phyloP scores from a whole-genome alignment of 2,113 vertebrate species.

The Tachycineta bicolor region DNA sequence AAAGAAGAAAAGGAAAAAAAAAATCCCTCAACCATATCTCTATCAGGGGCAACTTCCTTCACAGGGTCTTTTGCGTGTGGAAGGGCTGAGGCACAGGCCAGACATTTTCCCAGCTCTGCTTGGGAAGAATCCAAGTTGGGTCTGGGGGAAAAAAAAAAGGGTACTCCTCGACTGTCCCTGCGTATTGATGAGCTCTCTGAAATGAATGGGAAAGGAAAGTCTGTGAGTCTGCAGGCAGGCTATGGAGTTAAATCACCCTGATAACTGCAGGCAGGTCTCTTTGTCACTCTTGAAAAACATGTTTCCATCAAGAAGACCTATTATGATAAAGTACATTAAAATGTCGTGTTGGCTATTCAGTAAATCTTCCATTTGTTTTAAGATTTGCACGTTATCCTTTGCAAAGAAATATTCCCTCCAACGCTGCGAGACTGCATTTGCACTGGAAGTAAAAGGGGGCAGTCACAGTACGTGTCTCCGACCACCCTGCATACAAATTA shows the following conservation, averaged over 20 bases:
- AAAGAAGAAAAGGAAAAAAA: not conserved
- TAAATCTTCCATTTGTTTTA: constrained; percentile 81
- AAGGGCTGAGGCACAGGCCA: not conserved
- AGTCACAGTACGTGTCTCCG: constrained; percentile 74
- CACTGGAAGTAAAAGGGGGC: constrained; percentile 75
- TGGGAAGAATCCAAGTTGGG: not conserved
- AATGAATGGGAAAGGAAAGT: constrained; percentile 23
- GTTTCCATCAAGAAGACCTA: constrained; percentile 74
- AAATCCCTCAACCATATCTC: not conserved
- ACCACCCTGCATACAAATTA: constrained; percentile 80
- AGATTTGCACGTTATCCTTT: constrained; percentile 71
- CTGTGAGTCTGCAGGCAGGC: constrained; percentile 50
- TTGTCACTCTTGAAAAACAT: constrained; percentile 77
- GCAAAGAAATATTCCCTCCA: constrained; percentile 65
- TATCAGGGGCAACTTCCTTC: not conserved
- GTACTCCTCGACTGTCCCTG: not conserved
- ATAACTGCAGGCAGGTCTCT: constrained; percentile 68
- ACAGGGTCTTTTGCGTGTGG: not conserved
- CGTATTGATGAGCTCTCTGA: constrained; percentile 49
- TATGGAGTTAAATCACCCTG: constrained; percentile 65
- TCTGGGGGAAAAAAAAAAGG: not conserved
- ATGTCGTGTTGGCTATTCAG: constrained; percentile 58
- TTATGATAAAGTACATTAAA: constrained; percentile 76
- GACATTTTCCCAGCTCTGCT: not conserved
- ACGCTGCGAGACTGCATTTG: constrained; percentile 71